These are phyloP conservation scores for Neodiprion virginianus DNA, from an alignment of 1,140 invertebrate genomes.

Conservation along the genomic window DNA sequence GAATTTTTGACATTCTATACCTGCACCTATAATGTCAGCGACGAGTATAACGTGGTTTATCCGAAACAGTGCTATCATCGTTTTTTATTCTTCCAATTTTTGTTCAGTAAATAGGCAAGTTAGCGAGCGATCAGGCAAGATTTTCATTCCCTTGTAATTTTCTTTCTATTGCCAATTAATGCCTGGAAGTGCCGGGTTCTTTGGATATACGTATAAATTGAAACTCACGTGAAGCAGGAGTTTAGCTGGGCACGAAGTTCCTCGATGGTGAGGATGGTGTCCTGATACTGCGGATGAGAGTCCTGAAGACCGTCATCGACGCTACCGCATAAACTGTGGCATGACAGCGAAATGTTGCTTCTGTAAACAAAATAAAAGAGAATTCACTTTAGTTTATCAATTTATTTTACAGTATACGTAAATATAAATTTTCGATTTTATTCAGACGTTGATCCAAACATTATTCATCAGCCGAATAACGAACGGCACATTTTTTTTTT, in stretches of 20 bases:
- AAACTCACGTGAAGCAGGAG: constrained; percentile 75
- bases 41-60: no score
- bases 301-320: constrained; percentile 46
- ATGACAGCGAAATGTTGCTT: constrained; percentile 54
- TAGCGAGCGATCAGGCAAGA: no score
- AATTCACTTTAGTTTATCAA: background rate
- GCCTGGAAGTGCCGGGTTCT: no score
- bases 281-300: constrained; percentile 58
- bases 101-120: no score
- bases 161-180: no score
- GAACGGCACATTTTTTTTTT: constrained; percentile 8
- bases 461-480: constrained; percentile 14
- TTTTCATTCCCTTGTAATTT: no score
- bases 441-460: background rate
- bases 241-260: constrained; percentile 74
- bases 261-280: constrained; percentile 72
- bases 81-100: no score
- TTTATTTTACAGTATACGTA: background rate
- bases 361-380: constrained; percentile 38
- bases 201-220: no score
- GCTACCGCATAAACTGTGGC: constrained; percentile 47
- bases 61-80: no score
- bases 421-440: no score
- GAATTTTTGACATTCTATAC: no score
- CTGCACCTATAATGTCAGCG: no score